These are phyloP conservation scores for Periophthalmus magnuspinnatus DNA, from an alignment of 2,797 vertebrate species.

Conservation along the genomic window DNA sequence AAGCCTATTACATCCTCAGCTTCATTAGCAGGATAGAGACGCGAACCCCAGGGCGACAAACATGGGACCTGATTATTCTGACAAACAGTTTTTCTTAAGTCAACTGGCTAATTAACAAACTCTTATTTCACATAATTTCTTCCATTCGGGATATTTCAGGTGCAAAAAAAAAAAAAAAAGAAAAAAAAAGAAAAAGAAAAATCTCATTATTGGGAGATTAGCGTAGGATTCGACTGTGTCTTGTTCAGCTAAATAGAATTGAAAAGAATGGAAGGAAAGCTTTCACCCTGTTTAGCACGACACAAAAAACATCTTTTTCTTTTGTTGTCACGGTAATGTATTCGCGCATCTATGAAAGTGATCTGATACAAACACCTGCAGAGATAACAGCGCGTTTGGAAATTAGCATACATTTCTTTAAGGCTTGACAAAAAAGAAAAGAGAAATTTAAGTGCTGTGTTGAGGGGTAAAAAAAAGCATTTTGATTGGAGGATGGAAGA, in stretches of 20 bases:
- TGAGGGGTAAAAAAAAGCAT: constrained; percentile 41
- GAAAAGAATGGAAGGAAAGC: not conserved
- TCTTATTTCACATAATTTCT: constrained; percentile 1
- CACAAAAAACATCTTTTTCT: constrained; percentile 23
- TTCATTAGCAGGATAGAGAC: constrained; percentile 53
- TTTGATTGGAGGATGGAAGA: constrained; percentile 47
- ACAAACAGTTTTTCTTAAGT: constrained; percentile 50
- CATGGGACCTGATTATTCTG: constrained; percentile 43
- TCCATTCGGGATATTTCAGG: constrained; percentile 18
- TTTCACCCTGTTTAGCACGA: constrained; percentile 9
- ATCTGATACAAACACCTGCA: constrained; percentile 71
- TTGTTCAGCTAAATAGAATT: constrained; percentile 14
- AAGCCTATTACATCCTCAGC: constrained; percentile 53
- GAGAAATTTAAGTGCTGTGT: constrained; percentile 54
- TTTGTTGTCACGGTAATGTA: constrained; percentile 61
- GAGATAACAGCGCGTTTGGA: constrained; percentile 55
- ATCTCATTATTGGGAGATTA: constrained; percentile 20
- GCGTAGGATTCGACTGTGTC: constrained; percentile 11
- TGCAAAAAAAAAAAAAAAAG: constrained; percentile 7
- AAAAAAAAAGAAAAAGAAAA: not conserved
- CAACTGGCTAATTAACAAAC: constrained; percentile 49
- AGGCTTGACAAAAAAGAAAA: constrained; percentile 43
- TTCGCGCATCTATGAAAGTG: constrained; percentile 68
- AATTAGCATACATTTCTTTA: constrained; percentile 67
- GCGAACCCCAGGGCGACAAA: constrained; percentile 39